Conservation (phyloP, 2,888 invertebrate genomes). For the Hartigia nigra region DNA sequence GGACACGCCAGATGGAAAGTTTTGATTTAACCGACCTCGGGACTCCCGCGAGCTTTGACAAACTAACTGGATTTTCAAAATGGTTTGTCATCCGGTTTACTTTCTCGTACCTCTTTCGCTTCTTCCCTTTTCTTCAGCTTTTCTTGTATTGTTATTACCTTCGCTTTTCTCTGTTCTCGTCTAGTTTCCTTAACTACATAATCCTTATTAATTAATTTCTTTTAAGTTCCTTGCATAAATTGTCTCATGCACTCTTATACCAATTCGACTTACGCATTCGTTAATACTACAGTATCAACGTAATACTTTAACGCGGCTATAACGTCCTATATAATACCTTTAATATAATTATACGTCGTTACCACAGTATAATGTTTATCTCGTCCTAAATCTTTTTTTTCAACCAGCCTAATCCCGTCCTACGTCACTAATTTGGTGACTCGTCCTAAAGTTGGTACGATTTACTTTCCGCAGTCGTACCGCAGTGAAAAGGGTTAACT, state of each 20-base stretch:
- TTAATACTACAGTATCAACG: too few relatives aligned
- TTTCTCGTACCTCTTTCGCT: constrained; percentile 1
- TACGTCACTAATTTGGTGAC: neutral
- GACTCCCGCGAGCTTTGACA: constrained; percentile 26
- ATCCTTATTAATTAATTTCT: neutral
- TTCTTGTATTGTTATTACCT: neutral
- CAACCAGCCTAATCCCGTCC: too few relatives aligned
- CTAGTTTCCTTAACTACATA: neutral
- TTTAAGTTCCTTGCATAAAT: neutral
- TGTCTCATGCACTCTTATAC: neutral
- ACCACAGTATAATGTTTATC: neutral
- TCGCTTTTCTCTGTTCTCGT: neutral
- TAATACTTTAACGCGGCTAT: too few relatives aligned
- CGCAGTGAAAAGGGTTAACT: neutral
- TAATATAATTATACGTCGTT: neutral
- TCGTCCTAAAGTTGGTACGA: neutral
- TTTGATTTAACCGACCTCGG: constrained; percentile 42
- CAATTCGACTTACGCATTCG: too few relatives aligned
- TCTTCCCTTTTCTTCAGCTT: constrained; percentile 4
- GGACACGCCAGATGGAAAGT: constrained; percentile 34
- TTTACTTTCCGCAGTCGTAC: neutral
- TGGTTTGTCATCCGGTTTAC: constrained; percentile 19
- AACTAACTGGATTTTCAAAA: constrained; percentile 37
- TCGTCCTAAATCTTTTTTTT: neutral
- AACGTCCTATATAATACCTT: neutral